A percentile compares a stretch with the other conserved stretches of the same genome.
Conservation (phyloP, 2,888 invertebrate species). For the Mactromeris polynyma region DNA sequence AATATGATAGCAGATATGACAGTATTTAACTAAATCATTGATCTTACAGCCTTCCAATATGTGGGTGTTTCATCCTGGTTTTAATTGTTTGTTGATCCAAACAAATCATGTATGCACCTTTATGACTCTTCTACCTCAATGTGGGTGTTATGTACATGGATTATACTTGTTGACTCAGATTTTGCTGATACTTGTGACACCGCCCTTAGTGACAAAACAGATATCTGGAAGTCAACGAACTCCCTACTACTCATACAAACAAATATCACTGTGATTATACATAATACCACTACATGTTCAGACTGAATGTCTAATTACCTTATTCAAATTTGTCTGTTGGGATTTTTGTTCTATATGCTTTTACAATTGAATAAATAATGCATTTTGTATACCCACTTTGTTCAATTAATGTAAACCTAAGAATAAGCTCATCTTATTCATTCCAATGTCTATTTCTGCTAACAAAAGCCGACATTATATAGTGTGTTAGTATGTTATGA, state of each 20-base stretch:
- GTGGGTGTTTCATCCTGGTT: no score
- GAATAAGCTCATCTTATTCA: background rate
- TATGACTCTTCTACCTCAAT: background rate
- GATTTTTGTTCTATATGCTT: background rate
- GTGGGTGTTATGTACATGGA: background rate
- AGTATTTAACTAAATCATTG: no score
- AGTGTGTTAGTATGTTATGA: background rate
- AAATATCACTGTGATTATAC: background rate
- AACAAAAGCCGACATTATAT: background rate
- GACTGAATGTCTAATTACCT: no score
- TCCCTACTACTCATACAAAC: background rate
- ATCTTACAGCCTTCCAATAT: no score
- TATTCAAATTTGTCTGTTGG: no score
- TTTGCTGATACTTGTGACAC: background rate
- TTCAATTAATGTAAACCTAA: background rate
- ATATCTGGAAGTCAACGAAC: background rate
- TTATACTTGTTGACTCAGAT: background rate
- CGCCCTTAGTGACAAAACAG: background rate
- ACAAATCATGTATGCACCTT: no score
- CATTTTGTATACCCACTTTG: background rate
- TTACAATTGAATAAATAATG: background rate
- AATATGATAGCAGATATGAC: no score
- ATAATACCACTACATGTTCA: no score
- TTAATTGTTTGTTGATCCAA: no score
- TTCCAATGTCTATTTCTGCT: background rate